Conservation (phyloP, 2,797 vertebrate genomes). For the Chrosomus eos region DNA sequence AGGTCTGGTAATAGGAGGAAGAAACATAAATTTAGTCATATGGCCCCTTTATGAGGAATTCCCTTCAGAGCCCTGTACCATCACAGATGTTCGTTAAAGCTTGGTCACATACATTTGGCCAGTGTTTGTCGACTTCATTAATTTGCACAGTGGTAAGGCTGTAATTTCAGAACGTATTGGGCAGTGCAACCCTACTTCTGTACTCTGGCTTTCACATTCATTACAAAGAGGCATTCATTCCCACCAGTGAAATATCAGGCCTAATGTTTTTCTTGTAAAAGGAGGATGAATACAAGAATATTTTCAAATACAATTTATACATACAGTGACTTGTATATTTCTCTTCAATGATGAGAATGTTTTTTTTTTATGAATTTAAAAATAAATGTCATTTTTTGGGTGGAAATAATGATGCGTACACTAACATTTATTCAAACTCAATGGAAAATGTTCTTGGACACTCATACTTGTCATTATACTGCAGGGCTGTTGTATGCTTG, state of each 20-base stretch:
- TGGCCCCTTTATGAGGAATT: slow-evolving; percentile 89
- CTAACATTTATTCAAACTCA: not conserved
- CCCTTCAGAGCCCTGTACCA: slow-evolving; percentile 80
- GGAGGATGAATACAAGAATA: not conserved
- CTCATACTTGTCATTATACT: not conserved
- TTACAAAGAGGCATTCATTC: slow-evolving; percentile 70
- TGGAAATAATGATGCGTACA: not conserved
- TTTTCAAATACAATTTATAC: not conserved
- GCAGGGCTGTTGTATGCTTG: too few relatives aligned
- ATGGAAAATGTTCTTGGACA: not conserved
- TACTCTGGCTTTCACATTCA: slow-evolving; percentile 69
- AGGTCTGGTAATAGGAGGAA: slow-evolving; percentile 88
- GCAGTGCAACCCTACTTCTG: slow-evolving; percentile 54
- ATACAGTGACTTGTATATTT: not conserved
- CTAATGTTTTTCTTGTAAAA: slow-evolving; percentile 44
- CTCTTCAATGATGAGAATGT: not conserved
- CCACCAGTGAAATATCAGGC: slow-evolving; percentile 65
- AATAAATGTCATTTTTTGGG: not conserved
- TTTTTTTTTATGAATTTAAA: not conserved
- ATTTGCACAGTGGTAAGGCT: slow-evolving; percentile 79
- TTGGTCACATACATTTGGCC: slow-evolving; percentile 76
- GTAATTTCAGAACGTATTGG: slow-evolving; percentile 69
- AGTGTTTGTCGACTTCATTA: slow-evolving; percentile 78
- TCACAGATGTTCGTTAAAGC: slow-evolving; percentile 87
- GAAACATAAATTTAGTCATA: slow-evolving; percentile 91